Evolutionary conservation across 2,888 invertebrate genomes (phyloP).

Genomic region (Tribolium freemani): DNA sequence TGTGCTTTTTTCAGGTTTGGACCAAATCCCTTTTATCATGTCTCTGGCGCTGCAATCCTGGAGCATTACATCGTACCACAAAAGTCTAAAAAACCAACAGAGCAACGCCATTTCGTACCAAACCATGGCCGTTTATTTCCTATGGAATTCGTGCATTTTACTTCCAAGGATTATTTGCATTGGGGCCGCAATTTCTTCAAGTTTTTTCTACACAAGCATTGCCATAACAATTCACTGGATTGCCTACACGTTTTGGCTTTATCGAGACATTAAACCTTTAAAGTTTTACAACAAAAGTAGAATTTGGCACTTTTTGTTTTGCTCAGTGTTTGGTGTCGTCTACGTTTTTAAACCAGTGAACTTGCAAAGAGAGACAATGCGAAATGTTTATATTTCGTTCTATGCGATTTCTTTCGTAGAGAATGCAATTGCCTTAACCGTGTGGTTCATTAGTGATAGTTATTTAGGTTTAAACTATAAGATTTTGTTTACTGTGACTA

Average conservation of each 20-base stretch:
- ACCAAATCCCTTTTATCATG: too few species aligned
- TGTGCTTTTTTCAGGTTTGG: too few species aligned
- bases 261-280: background rate
- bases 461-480: too few species aligned
- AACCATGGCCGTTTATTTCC: background rate
- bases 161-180: background rate
- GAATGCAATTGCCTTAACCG: background rate
- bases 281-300: background rate
- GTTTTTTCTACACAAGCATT: background rate
- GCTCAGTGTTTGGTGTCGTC: slow-evolving; percentile 1
- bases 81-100: background rate
- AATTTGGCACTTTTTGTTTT: background rate
- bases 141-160: background rate
- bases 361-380: background rate
- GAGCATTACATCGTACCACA: background rate
- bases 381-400: background rate
- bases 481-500: too few species aligned
- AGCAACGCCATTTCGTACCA: background rate
- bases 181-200: background rate
- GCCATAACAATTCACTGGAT: background rate
- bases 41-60: too few species aligned
- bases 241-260: background rate
- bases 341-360: background rate
- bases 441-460: background rate
- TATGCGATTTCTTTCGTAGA: background rate